A percentile compares a stretch with the other conserved stretches of the same genome.
phyloP scores from a whole-genome alignment of 2,113 vertebrate species.

The Trochalopteron elliotii region DNA sequence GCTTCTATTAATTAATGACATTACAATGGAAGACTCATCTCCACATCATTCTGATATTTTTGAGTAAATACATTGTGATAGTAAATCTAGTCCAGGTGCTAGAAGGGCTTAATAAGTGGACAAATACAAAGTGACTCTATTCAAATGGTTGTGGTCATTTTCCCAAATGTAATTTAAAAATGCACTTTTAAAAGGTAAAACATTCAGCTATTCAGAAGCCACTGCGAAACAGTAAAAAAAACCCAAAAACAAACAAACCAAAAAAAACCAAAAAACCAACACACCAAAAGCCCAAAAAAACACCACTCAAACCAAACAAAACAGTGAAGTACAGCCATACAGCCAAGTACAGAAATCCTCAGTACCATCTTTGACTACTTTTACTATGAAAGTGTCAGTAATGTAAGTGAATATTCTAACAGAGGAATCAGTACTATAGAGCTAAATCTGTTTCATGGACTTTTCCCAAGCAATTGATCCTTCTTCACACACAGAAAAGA shows the following conservation, averaged over 20 bases:
- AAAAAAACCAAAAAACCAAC: too few species aligned
- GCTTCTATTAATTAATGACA: neutral
- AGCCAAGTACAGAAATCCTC: neutral
- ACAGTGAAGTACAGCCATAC: neutral
- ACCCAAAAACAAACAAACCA: neutral
- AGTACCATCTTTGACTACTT: neutral
- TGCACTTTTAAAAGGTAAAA: neutral
- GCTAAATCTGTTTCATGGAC: neutral
- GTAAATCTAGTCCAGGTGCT: neutral
- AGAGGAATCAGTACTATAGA: neutral
- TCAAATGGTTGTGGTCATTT: neutral
- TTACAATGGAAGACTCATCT: neutral
- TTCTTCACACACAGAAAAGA: neutral
- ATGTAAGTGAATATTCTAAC: neutral
- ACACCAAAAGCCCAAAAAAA: too few species aligned
- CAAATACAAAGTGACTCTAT: neutral
- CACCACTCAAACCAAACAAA: neutral
- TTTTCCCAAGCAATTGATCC: neutral
- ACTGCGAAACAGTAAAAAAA: neutral
- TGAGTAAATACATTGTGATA: neutral
- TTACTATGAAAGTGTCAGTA: neutral
- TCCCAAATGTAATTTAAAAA: neutral
- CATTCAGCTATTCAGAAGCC: neutral
- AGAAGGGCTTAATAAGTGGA: neutral
- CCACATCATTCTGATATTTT: accelerated